These are phyloP conservation scores for Heliopora coerulea DNA, from an alignment of 92 coral and sea anemone species.

Conservation along the genomic window DNA sequence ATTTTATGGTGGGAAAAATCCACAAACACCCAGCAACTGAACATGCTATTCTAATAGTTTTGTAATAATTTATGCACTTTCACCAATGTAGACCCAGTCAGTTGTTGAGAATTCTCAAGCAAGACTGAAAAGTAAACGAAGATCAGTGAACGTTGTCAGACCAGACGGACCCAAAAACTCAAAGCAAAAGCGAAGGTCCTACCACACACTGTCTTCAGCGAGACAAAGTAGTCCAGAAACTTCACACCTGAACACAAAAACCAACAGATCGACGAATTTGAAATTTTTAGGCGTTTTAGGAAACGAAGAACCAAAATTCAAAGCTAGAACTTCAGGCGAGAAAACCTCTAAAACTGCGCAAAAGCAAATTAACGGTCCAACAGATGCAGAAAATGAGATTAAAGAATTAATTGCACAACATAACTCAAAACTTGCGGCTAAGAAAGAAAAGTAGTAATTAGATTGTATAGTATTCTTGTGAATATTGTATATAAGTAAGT, in stretches of 20 bases:
- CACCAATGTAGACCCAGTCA: background rate
- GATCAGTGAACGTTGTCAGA: background rate
- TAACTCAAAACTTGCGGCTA: conserved; percentile 27
- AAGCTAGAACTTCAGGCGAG: background rate
- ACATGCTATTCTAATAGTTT: too few relatives aligned
- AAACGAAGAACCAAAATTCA: background rate
- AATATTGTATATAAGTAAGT: conserved; percentile 1
- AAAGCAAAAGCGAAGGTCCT: conserved; percentile 3
- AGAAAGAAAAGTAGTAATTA: conserved; percentile 15
- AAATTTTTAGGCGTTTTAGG: background rate
- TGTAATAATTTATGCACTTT: too few relatives aligned
- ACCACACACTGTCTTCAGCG: background rate
- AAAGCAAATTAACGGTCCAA: background rate
- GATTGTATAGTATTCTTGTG: background rate
- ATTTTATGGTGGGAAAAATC: too few relatives aligned
- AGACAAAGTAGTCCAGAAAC: background rate
- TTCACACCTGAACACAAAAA: background rate
- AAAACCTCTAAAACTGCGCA: background rate
- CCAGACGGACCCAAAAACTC: background rate
- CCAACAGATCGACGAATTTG: background rate
- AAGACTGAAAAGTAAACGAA: background rate
- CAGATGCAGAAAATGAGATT: conserved; percentile 29
- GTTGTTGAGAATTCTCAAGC: background rate
- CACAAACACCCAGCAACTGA: too few relatives aligned
- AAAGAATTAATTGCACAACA: conserved; percentile 8